Conservation (phyloP, 2,797 vertebrate species). For the Rhodeus uyekii region DNA sequence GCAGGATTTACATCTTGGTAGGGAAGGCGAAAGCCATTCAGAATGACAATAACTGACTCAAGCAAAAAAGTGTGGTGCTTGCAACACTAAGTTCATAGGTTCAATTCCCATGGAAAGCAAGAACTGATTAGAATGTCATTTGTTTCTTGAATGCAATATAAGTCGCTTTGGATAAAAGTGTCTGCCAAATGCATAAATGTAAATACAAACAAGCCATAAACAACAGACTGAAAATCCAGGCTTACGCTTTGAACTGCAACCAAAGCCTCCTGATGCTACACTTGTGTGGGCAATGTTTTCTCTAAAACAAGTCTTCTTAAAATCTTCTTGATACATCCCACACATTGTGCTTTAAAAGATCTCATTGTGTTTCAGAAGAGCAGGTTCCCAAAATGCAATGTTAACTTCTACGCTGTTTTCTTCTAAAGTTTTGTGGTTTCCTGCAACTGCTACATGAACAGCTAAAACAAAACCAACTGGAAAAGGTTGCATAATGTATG, state of each 20-base stretch:
- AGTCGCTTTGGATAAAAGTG: too few species aligned
- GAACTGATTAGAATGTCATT: too few species aligned
- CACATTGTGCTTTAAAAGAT: not conserved
- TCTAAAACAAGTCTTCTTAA: too few species aligned
- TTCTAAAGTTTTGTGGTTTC: conserved; percentile 47
- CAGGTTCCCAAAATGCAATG: not conserved
- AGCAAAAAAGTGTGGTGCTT: too few species aligned
- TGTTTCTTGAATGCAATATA: too few species aligned
- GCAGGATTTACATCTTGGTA: not conserved
- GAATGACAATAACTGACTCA: not conserved
- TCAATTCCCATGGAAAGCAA: too few species aligned
- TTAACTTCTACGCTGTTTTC: not conserved
- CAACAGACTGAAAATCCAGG: conserved; percentile 3
- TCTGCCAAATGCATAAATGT: too few species aligned
- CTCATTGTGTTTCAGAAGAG: not conserved
- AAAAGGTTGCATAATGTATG: not conserved
- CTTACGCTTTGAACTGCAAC: conserved; percentile 30
- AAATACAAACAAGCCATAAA: not conserved
- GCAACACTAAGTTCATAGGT: too few species aligned
- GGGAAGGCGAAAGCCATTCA: not conserved
- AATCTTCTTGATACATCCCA: not conserved
- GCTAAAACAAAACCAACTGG: conserved; percentile 21
- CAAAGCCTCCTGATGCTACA: conserved; percentile 6
- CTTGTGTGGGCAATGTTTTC: not conserved
- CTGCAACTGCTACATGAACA: conserved; percentile 39